These are phyloP conservation scores for Brachystomella parvula DNA, from an alignment of 1,140 invertebrate species.

Conservation along the genomic window DNA sequence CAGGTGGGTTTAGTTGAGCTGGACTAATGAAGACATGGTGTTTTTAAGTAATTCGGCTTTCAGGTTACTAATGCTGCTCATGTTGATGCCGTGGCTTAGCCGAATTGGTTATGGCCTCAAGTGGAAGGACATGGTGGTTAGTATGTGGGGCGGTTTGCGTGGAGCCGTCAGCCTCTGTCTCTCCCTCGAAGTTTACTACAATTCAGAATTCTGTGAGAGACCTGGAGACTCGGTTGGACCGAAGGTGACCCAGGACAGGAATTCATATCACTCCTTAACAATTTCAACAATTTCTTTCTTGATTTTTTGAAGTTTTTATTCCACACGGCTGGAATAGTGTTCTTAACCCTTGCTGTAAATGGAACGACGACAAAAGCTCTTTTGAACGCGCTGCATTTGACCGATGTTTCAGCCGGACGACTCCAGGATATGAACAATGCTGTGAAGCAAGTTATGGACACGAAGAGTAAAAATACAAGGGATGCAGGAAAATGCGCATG, in stretches of 20 bases:
- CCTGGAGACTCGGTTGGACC: conserved; percentile 37
- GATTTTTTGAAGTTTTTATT: conserved; percentile 42
- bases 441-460: conserved; percentile 39
- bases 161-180: conserved; percentile 47
- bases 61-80: conserved; percentile 41
- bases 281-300: neutral
- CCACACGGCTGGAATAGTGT: conserved; percentile 46
- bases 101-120: conserved; percentile 45
- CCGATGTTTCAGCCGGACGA: conserved; percentile 42
- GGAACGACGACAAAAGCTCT: conserved; percentile 44
- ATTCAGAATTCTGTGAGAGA: conserved; percentile 36
- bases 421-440: conserved; percentile 45
- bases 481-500: too few species aligned
- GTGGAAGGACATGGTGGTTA: conserved; percentile 41
- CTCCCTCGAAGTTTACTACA: conserved; percentile 43
- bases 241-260: conserved; percentile 20
- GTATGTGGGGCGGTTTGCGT: conserved; percentile 38
- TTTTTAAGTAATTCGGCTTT: conserved; percentile 6
- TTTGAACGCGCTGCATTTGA: conserved; percentile 44
- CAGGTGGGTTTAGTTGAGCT: conserved; percentile 38
- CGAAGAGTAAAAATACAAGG: neutral
- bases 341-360: conserved; percentile 45
- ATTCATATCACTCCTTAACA: neutral
- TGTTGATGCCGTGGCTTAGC: conserved; percentile 45
- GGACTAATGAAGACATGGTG: neutral